Evolutionary conservation across 2,888 invertebrate species (phyloP).

Genomic region (Drosophila meridionalis): DNA sequence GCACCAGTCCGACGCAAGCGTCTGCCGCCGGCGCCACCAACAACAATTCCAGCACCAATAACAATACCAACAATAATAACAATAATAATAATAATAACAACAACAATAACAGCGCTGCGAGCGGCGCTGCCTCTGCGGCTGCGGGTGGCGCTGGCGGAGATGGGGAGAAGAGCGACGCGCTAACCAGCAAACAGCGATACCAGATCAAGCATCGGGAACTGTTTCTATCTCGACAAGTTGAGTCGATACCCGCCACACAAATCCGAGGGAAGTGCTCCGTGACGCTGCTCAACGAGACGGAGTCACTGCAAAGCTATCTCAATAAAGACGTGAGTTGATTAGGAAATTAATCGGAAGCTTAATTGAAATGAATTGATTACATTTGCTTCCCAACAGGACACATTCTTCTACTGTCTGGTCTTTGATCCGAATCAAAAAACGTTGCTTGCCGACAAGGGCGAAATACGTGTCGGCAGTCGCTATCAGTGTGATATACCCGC

Average conservation of each 20-base stretch:
- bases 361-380: neutral
- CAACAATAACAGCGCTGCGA: slow-evolving; percentile 40
- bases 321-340: slow-evolving; percentile 93
- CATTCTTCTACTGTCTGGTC: slow-evolving; percentile 99
- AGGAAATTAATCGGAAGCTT: too few species aligned
- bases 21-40: slow-evolving; percentile 51
- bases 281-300: slow-evolving; percentile 99
- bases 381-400: slow-evolving; percentile 89
- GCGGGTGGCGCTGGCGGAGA: slow-evolving; percentile 67
- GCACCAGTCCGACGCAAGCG: slow-evolving; percentile 84
- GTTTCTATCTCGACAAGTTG: slow-evolving; percentile 98
- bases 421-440: slow-evolving; percentile 99
- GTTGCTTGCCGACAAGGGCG: slow-evolving; percentile 98
- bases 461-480: slow-evolving; percentile 95
- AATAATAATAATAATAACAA: slow-evolving; percentile 41
- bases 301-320: slow-evolving; percentile 97
- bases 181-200: slow-evolving; percentile 94
- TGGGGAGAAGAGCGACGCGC: slow-evolving; percentile 86
- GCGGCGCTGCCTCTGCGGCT: slow-evolving; percentile 77
- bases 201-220: slow-evolving; percentile 99
- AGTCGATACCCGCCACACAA: slow-evolving; percentile 99
- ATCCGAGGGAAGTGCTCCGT: slow-evolving; percentile 99
- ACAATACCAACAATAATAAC: slow-evolving; percentile 42
- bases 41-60: slow-evolving; percentile 58
- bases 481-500: slow-evolving; percentile 98